phyloP scores from a whole-genome alignment of 2,113 vertebrate species.

The Chaetura pelagica region DNA sequence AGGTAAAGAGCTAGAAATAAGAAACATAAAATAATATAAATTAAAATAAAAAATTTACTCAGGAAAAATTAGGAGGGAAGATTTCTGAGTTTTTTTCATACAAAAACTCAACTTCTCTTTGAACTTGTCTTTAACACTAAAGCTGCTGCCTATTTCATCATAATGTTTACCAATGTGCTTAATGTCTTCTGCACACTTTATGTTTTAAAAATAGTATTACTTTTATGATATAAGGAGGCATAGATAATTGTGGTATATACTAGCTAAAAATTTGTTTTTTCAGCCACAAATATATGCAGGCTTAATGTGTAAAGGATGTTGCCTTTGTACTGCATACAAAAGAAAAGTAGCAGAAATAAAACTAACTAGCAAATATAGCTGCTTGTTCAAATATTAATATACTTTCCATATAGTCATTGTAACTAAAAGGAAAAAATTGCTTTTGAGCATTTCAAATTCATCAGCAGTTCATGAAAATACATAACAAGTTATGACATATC shows the following conservation, averaged over 20 bases:
- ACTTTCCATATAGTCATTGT: conserved; percentile 22
- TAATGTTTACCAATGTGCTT: neutral
- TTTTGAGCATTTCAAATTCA: conserved; percentile 34
- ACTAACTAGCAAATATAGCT: conserved; percentile 26
- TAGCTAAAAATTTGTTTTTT: neutral
- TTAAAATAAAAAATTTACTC: neutral
- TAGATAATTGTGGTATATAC: neutral
- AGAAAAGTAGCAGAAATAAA: neutral
- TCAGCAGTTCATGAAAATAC: conserved; percentile 53
- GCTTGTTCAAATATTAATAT: conserved; percentile 64
- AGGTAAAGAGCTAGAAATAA: neutral
- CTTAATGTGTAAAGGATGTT: neutral
- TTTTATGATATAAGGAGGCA: neutral
- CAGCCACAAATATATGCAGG: neutral
- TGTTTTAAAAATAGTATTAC: neutral
- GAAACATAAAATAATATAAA: neutral
- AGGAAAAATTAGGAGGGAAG: neutral
- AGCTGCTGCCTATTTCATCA: neutral
- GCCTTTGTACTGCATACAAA: neutral
- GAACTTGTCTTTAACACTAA: neutral
- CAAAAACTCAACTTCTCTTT: neutral
- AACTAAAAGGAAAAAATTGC: conserved; percentile 37
- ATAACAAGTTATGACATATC: conserved; percentile 50
- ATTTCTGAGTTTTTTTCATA: neutral
- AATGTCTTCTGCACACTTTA: neutral